phyloP scores from a whole-genome alignment of 2,113 vertebrate species.

The Cacatua alba region DNA sequence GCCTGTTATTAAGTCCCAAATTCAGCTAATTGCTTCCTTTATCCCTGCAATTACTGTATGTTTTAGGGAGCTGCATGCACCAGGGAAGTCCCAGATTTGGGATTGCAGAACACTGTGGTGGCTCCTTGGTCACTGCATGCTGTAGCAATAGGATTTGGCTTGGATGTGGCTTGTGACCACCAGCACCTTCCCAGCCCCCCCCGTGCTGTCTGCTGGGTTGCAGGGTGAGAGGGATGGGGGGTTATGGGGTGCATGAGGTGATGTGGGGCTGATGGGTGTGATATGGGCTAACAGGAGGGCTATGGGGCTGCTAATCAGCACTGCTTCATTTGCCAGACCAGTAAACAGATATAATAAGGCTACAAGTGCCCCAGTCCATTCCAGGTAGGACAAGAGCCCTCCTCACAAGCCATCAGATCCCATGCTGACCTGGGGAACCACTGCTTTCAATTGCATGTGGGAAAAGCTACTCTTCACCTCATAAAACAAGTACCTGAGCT shows the following conservation, averaged over 20 bases:
- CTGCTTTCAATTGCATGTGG: background rate
- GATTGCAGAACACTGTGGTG: background rate
- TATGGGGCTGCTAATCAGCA: background rate
- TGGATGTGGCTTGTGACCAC: background rate
- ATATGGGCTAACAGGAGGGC: background rate
- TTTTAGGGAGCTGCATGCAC: background rate
- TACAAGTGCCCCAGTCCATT: background rate
- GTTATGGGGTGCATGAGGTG: background rate
- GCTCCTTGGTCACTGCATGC: background rate
- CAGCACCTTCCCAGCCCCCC: background rate
- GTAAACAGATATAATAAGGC: background rate
- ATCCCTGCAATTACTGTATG: background rate
- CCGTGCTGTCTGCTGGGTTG: background rate
- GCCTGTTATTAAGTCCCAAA: background rate
- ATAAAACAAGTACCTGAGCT: accelerated
- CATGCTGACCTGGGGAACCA: accelerated
- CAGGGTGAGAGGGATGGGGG: accelerated
- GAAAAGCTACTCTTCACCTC: background rate
- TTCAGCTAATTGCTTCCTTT: background rate
- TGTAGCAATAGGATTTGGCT: background rate
- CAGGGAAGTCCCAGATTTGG: background rate
- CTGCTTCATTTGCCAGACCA: background rate
- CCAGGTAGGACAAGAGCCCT: background rate
- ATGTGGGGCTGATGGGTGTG: background rate
- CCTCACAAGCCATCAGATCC: background rate